These are phyloP conservation scores for Ctenopoma kingsleyae DNA, from an alignment of 2,797 vertebrate genomes.

Conservation along the genomic window DNA sequence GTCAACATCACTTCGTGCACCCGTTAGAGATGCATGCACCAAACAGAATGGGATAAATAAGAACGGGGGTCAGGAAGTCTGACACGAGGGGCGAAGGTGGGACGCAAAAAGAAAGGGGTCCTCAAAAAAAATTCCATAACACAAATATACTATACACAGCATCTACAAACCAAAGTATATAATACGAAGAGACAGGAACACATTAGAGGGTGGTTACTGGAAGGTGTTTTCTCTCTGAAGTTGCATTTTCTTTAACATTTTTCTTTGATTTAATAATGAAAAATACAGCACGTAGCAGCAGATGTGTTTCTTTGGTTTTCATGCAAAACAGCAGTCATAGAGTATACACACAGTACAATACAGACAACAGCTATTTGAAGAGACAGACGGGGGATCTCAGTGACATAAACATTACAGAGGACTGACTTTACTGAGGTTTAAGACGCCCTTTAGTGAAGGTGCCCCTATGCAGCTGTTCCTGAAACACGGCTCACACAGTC, in stretches of 20 bases:
- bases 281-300: background rate
- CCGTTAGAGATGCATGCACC: conserved; percentile 76
- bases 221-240: conserved; percentile 51
- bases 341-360: conserved; percentile 28
- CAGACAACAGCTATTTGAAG: conserved; percentile 33
- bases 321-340: conserved; percentile 40
- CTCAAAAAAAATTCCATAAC: conserved; percentile 42
- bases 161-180: conserved; percentile 7
- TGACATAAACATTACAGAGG: conserved; percentile 29
- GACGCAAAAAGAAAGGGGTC: conserved; percentile 50
- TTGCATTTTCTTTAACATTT: conserved; percentile 17
- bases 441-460: too few relatives aligned
- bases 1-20: conserved; percentile 83
- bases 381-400: conserved; percentile 36
- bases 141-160: conserved; percentile 14
- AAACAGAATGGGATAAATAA: conserved; percentile 63
- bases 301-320: conserved; percentile 9
- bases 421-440: background rate
- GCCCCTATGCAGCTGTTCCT: too few relatives aligned
- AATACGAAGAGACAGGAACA: conserved; percentile 7
- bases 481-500: too few relatives aligned
- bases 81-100: conserved; percentile 46
- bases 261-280: background rate
- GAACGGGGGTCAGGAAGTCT: conserved; percentile 60
- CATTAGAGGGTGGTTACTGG: conserved; percentile 19